Evolutionary conservation across 2,888 invertebrate genomes (phyloP), one percentile per base, ranked within the genome.

Genomic region (Barypeithes pellucidus): DNA sequence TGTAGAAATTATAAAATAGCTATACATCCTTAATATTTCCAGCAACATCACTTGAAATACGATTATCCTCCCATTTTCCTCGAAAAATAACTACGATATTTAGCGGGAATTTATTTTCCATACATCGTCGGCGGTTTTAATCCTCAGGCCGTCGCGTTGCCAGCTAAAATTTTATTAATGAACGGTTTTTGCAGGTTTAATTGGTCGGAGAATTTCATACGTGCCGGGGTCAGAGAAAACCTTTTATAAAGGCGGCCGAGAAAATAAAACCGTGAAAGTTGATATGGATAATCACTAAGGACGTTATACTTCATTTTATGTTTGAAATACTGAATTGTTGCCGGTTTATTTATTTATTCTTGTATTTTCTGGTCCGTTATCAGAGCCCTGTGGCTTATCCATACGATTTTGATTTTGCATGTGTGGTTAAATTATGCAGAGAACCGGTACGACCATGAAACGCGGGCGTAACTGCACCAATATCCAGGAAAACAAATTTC

Each of bases 41-140:
- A 41, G 39, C 39, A 39, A 41, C 22, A 41, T 39, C 12, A n/a
- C 20, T 60, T 22, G 41, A 39, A 41, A 41, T 11, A 24, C 61
- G 43, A 61, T 43, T 24, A 41, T 43, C 43, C 9, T 9, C 61
- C 43, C 43, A 43, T 61, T 24, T 41, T 43, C 43, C 43, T 11
- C 24, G n/a, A 43, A 61, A 43, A 61, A 61, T 61, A 61, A 61
- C 43, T 41, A 43, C 43, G 43, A 61, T 61, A 61, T 43, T 61
- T 24, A 43, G 43, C 61, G 45, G 24, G 39, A 67, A 68, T 68
- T 59, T 61, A 61, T 68, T 68, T 60, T 68, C 68, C 68, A 68
- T 68, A 68, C 61, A 68, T 36, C 67, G 67, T 54, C 57, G 67
- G 67, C 67, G 52, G 68, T 68, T 68, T 68, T 68, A 68, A 68